Evolutionary conservation across 2,888 invertebrate species (phyloP).

Genomic region (Oasisia sp.): DNA sequence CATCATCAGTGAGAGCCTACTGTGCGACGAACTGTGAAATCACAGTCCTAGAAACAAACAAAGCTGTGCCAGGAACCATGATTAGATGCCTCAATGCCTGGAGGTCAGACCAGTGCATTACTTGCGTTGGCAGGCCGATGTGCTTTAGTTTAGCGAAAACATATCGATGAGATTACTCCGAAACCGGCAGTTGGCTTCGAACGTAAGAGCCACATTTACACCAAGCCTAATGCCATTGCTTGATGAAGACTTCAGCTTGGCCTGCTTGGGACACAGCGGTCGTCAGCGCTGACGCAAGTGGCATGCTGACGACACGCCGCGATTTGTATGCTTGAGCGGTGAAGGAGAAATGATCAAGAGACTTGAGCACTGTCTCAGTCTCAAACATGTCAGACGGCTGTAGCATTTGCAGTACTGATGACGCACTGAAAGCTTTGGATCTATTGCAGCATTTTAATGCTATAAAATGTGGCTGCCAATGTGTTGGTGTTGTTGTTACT

Average conservation of each 20-base stretch:
- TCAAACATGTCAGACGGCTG: not conserved
- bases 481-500: not conserved
- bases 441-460: not conserved
- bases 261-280: not conserved
- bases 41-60: not conserved
- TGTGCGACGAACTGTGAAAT: not conserved
- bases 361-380: not conserved
- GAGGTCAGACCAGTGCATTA: not conserved
- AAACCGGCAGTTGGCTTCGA: not conserved
- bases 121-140: not conserved
- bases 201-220: not conserved
- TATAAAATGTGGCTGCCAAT: not conserved
- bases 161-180: not conserved
- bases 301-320: not conserved
- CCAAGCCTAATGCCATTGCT: slow-evolving; percentile 4
- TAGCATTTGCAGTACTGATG: not conserved
- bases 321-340: not conserved
- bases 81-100: not conserved
- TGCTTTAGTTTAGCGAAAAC: not conserved
- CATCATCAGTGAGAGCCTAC: no score
- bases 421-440: not conserved
- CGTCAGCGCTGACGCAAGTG: not conserved
- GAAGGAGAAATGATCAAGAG: not conserved
- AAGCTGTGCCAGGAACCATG: not conserved
- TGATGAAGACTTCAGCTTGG: not conserved